A percentile compares a stretch with the other conserved stretches of the same genome.
phyloP scores from a whole-genome alignment of 1,140 invertebrate genomes.

The Antheraea mylitta region DNA sequence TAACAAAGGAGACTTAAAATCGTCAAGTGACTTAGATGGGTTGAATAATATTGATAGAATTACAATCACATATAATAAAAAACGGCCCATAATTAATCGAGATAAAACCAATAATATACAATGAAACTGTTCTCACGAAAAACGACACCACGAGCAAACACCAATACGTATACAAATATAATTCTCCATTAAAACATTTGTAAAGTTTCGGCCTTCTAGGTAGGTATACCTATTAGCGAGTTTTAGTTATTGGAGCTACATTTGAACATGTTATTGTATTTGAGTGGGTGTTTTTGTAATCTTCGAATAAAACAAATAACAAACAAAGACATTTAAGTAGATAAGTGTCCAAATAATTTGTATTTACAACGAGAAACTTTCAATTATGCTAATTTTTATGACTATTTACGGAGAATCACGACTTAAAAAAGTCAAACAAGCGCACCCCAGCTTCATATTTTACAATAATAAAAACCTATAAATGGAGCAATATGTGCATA shows the following conservation, averaged over 20 bases:
- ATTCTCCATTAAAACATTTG: too few relatives aligned
- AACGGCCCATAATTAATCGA: too few relatives aligned
- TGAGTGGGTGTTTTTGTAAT: constrained; percentile 35
- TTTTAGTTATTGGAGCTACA: neutral
- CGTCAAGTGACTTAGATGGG: too few relatives aligned
- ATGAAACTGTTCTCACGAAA: too few relatives aligned
- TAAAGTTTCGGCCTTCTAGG: neutral
- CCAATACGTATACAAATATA: too few relatives aligned
- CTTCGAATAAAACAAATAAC: constrained; percentile 54
- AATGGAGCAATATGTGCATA: constrained; percentile 78
- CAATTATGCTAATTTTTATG: constrained; percentile 75
- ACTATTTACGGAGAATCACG: constrained; percentile 57
- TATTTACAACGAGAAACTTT: constrained; percentile 64
- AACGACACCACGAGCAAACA: too few relatives aligned
- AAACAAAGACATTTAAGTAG: constrained; percentile 54
- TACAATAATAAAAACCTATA: constrained; percentile 73
- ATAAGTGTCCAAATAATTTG: constrained; percentile 59
- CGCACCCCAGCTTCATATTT: constrained; percentile 71
- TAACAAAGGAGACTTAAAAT: too few relatives aligned
- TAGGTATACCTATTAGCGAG: neutral
- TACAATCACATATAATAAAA: too few relatives aligned
- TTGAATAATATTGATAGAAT: too few relatives aligned
- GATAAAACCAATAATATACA: too few relatives aligned
- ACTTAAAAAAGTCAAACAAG: constrained; percentile 57
- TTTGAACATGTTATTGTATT: neutral